phyloP scores from a whole-genome alignment of 2,113 vertebrate species.

The Cheilinus undulatus region DNA sequence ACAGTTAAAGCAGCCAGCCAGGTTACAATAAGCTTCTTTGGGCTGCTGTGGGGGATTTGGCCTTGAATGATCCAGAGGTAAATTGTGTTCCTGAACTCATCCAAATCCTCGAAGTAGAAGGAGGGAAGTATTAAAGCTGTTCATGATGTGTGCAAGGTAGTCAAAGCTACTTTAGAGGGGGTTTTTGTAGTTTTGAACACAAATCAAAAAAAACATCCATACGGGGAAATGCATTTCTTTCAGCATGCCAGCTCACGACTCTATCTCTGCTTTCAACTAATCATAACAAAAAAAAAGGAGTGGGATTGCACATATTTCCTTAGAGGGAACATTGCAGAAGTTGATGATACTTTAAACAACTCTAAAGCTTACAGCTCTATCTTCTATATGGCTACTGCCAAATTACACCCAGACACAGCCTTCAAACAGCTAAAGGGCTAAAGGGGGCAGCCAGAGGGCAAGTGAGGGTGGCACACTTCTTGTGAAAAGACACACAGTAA shows the following conservation, averaged over 20 bases:
- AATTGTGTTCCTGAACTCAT: slow-evolving; percentile 69
- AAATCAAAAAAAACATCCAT: slow-evolving; percentile 26
- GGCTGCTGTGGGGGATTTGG: slow-evolving; percentile 61
- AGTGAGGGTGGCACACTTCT: slow-evolving; percentile 36
- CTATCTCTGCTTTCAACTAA: slow-evolving; percentile 23
- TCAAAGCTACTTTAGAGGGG: slow-evolving; percentile 5
- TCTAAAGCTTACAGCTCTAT: slow-evolving; percentile 11
- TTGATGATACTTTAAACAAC: slow-evolving; percentile 19
- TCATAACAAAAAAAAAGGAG: neutral
- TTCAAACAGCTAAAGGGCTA: slow-evolving; percentile 30
- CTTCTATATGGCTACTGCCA: slow-evolving; percentile 36
- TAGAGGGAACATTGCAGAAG: slow-evolving; percentile 6
- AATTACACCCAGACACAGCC: slow-evolving; percentile 16
- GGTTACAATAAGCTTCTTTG: slow-evolving; percentile 79
- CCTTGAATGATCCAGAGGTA: slow-evolving; percentile 69
- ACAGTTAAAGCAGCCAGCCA: slow-evolving; percentile 67
- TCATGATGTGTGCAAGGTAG: slow-evolving; percentile 50
- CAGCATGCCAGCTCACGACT: slow-evolving; percentile 1
- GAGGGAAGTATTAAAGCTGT: slow-evolving; percentile 45
- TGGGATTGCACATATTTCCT: slow-evolving; percentile 20
- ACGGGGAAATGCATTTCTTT: slow-evolving; percentile 17
- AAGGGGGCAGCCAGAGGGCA: slow-evolving; percentile 23
- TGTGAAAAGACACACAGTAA: neutral
- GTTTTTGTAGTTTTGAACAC: slow-evolving; percentile 15
- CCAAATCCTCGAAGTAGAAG: slow-evolving; percentile 63